Base-by-base conservation (phyloP, 2,797 vertebrate species). In the Nannoperca australis region DNA sequence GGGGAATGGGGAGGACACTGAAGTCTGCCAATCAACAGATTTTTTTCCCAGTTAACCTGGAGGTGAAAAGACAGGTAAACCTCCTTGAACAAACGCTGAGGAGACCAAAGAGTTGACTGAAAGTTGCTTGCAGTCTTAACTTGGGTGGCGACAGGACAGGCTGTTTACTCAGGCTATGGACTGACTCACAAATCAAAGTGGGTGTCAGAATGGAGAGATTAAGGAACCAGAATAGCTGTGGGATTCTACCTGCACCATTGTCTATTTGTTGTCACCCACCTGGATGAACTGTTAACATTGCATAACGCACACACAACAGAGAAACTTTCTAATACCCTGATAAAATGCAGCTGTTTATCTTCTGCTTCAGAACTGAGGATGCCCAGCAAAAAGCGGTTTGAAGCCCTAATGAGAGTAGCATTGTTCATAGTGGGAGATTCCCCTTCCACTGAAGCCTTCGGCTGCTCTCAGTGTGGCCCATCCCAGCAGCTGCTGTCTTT, bases 181-280 rank as follows among this genome's bases (percentile, higher is more conserved):
- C 81, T 79, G 66, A 87, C 85, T 91, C 89, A 89, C 89, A 92
- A 93, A 94, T 95, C 93, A 95, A 94, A 95, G 93, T 85, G 73
- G 50, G 50, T 77, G 85, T 87, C 70, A 92, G 87, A 93, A 94
- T 84, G 83, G 80, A 78, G 89, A 94, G 91, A 94, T 94, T 93
- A 95, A 73, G 76, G 65, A 83, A 54, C 42, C 78, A 79, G 76
- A 91, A 90, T 84, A 81, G 80, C 83, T 79, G 86, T 82, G 76
- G 76, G 78, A 87, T 88, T 87, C 78, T 92, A 94, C 94, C 92
- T 94, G 89, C 86, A 59, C 77, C 78, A 61, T 72, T 74, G 64
- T 68, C 40, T 89, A 85, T 92, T 94, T 95, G 94, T 95, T 91
- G 88, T 89, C 82, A 56, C 80, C 92, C 94, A 94, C 94, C 94